Conservation (phyloP, 2,113 vertebrate genomes). For the Carassius carassius region DNA sequence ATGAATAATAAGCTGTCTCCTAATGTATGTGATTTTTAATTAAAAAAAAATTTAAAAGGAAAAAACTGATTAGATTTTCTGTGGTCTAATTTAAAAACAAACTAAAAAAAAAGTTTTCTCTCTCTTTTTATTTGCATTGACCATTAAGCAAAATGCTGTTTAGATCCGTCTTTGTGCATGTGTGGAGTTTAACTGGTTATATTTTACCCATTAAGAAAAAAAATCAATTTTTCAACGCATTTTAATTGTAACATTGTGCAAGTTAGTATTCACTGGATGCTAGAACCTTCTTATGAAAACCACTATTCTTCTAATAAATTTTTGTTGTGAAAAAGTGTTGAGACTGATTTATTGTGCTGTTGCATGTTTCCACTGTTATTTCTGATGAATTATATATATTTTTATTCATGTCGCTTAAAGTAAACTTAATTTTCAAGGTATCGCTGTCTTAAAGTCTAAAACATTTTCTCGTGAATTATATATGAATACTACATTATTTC, state of each 20-base stretch:
- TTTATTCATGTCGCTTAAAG: not conserved
- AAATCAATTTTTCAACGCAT: conserved; percentile 93
- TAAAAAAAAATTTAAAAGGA: conserved; percentile 54
- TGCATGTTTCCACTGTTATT: not conserved
- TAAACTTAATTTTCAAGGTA: not conserved
- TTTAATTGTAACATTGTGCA: conserved; percentile 98
- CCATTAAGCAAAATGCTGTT: conserved; percentile 87
- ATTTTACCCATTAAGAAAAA: conserved; percentile 89
- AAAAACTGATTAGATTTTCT: conserved; percentile 59
- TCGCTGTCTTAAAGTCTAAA: too few species aligned
- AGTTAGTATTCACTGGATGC: conserved; percentile 99
- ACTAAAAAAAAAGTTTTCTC: conserved; percentile 62
- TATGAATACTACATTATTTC: not conserved
- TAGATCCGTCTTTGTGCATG: conserved; percentile 96
- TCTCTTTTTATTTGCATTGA: conserved; percentile 85
- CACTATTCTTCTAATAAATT: conserved; percentile 99
- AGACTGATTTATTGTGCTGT: conserved; percentile 7
- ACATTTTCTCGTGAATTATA: too few species aligned
- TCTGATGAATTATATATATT: not conserved
- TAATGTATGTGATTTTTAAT: conserved; percentile 92
- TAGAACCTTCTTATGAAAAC: conserved; percentile 97
- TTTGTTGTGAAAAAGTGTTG: conserved; percentile 89
- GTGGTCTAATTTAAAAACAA: conserved; percentile 68
- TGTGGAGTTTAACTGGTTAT: conserved; percentile 96
- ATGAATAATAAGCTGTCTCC: conserved; percentile 86